A percentile compares a stretch with the other conserved stretches of the same genome.
phyloP scores from a whole-genome alignment of 2,888 invertebrate genomes.

The Pollenia griseotomentosa region DNA sequence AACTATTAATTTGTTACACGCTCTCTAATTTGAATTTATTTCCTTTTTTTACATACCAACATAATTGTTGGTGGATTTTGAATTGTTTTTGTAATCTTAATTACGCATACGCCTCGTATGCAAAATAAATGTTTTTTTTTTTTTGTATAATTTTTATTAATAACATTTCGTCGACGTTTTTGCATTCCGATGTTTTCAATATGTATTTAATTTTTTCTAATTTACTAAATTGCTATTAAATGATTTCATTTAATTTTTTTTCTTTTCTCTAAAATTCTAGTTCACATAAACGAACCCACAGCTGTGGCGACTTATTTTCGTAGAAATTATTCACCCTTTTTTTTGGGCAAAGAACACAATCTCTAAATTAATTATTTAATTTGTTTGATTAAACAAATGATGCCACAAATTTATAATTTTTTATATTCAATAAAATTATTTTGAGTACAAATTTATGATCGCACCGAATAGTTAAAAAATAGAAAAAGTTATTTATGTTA shows the following conservation, averaged over 20 bases:
- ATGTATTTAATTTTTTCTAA: no score
- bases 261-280: no score
- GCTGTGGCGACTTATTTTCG: background rate
- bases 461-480: no score
- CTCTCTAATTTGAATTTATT: background rate
- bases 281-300: background rate
- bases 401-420: slow-evolving; percentile 4
- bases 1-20: background rate
- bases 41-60: background rate
- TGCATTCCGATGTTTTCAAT: no score
- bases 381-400: background rate
- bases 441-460: no score
- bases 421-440: background rate
- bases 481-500: no score
- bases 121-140: background rate
- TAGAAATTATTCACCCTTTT: slow-evolving; percentile 9
- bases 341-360: background rate
- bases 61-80: background rate
- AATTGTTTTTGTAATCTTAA: slow-evolving; percentile 28
- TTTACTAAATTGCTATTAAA: slow-evolving; percentile 41
- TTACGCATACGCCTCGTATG: slow-evolving; percentile 52
- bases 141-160: slow-evolving; percentile 8
- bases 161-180: background rate
- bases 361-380: slow-evolving; percentile 8
- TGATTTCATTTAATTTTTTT: background rate